Evolutionary conservation across 1,140 invertebrate species (phyloP).

Genomic region (Drosophila micromelanica): DNA sequence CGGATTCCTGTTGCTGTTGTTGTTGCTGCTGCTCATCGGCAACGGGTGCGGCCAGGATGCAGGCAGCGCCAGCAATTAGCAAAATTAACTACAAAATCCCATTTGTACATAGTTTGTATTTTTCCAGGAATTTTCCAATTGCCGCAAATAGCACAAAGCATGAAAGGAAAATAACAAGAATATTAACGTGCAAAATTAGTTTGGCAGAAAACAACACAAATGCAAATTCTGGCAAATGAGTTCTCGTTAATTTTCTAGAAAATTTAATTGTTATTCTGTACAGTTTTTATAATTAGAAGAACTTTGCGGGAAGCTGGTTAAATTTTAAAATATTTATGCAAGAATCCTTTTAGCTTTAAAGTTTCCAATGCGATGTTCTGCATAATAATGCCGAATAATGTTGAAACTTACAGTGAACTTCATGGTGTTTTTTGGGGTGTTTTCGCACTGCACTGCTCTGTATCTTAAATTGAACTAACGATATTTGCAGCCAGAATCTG

Average conservation of each 20-base stretch:
- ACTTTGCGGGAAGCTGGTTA: too few species aligned
- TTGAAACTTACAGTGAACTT: constrained; percentile 65
- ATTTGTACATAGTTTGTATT: constrained; percentile 7
- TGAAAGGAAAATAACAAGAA: constrained; percentile 14
- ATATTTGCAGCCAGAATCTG: constrained; percentile 45
- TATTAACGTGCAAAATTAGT: constrained; percentile 13
- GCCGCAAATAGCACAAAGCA: constrained; percentile 17
- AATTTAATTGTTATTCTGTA: too few species aligned
- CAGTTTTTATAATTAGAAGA: too few species aligned
- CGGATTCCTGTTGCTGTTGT: constrained; percentile 40
- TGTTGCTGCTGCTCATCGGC: constrained; percentile 58
- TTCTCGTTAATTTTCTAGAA: too few species aligned
- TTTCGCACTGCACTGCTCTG: constrained; percentile 26
- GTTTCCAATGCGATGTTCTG: neutral
- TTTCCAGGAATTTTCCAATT: constrained; percentile 50
- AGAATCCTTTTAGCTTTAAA: neutral
- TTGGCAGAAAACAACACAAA: neutral
- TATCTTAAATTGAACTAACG: constrained; percentile 60
- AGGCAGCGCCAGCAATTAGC: constrained; percentile 55
- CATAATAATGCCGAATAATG: too few species aligned
- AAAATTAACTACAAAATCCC: constrained; percentile 55
- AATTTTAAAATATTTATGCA: too few species aligned
- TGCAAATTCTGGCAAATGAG: neutral
- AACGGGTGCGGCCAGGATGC: constrained; percentile 69
- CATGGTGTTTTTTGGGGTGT: constrained; percentile 43